These are phyloP conservation scores for Pseudopodoces humilis DNA, from an alignment of 2,113 vertebrate species.

Conservation along the genomic window DNA sequence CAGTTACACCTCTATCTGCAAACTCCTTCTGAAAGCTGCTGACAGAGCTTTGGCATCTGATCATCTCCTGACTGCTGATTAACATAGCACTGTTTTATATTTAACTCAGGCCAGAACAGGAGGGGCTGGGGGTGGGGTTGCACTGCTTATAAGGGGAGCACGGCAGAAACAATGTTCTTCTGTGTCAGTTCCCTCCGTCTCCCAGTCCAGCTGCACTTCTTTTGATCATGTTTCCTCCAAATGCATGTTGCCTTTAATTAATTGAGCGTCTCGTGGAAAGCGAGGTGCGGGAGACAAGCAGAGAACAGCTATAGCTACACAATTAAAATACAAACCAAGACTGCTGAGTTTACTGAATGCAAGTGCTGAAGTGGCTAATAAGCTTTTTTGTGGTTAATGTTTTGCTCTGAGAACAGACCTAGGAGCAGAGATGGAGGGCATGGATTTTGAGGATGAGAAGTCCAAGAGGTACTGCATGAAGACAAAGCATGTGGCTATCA, in stretches of 20 bases:
- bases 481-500: conserved; percentile 80
- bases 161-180: conserved; percentile 32
- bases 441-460: conserved; percentile 72
- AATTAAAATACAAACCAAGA: conserved; percentile 16
- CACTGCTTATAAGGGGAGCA: conserved; percentile 56
- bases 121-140: conserved; percentile 59
- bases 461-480: conserved; percentile 83
- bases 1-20: conserved; percentile 50
- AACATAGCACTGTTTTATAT: conserved; percentile 80
- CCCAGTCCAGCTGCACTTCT: conserved; percentile 3
- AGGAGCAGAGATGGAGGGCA: conserved; percentile 70
- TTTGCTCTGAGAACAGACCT: conserved; percentile 36
- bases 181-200: background rate
- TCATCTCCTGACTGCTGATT: conserved; percentile 74
- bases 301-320: conserved; percentile 32
- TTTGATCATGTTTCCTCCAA: conserved; percentile 14
- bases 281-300: background rate
- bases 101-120: conserved; percentile 77
- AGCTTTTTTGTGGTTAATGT: background rate
- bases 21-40: conserved; percentile 66
- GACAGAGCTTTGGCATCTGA: conserved; percentile 70
- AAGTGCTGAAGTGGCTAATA: conserved; percentile 31
- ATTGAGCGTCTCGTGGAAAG: background rate
- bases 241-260: conserved; percentile 36
- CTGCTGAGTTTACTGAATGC: conserved; percentile 26